phyloP scores from a whole-genome alignment of 1,140 invertebrate genomes.

The Anastrepha obliqua region DNA sequence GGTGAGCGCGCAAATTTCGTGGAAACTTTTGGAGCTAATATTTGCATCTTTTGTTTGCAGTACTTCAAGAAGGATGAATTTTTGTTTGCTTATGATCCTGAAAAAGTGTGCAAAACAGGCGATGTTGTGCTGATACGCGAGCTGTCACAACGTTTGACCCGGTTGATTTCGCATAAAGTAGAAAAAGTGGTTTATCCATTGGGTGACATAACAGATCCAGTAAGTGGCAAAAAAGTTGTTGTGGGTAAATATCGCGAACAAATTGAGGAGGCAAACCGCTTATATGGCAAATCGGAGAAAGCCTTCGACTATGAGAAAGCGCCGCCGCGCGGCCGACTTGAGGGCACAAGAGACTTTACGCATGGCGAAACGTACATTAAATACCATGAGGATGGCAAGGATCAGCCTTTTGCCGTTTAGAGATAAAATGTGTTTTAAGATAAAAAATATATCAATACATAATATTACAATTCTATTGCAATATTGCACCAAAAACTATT shows the following conservation, averaged over 20 bases:
- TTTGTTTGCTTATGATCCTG: conserved; percentile 85
- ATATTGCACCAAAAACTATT: no score
- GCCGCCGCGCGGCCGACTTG: conserved; percentile 85
- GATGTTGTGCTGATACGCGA: conserved; percentile 87
- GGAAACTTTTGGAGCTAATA: not conserved
- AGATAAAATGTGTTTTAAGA: not conserved
- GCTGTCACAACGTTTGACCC: conserved; percentile 82
- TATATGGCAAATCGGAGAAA: conserved; percentile 82
- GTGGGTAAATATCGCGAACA: conserved; percentile 84
- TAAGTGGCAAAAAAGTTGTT: conserved; percentile 87
- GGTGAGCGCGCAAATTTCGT: conserved; percentile 53
- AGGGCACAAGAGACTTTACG: conserved; percentile 87
- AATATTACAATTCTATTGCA: no score
- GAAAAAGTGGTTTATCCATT: conserved; percentile 86
- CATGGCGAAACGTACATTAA: conserved; percentile 84
- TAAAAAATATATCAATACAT: conserved; percentile 36
- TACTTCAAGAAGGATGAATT: conserved; percentile 84
- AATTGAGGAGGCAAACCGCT: conserved; percentile 79
- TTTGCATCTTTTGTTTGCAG: conserved; percentile 76
- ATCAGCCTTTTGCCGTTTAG: conserved; percentile 81
- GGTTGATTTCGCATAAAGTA: conserved; percentile 86
- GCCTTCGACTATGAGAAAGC: conserved; percentile 86
- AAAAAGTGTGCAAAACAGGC: conserved; percentile 85
- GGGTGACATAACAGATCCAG: conserved; percentile 88
- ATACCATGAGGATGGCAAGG: conserved; percentile 83